These are phyloP conservation scores for Cantharis nigra DNA, from an alignment of 2,888 invertebrate genomes.

Conservation along the genomic window DNA sequence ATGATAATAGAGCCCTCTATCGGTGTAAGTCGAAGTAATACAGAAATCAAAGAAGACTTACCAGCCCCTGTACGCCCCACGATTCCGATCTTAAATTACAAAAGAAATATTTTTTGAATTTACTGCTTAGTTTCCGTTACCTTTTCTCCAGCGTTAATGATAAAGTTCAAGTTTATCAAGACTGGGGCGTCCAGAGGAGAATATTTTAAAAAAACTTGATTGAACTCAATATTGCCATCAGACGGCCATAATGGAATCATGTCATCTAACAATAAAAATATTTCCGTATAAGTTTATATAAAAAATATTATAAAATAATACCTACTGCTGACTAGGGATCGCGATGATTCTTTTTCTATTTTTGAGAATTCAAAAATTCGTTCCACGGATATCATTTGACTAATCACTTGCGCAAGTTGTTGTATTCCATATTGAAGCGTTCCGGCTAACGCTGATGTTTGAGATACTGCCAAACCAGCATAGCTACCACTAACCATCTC, in stretches of 20 bases:
- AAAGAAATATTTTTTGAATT: neutral
- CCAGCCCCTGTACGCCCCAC: too few species aligned
- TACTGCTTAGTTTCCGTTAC: neutral
- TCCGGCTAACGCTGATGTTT: slow-evolving; percentile 64
- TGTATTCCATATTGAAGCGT: slow-evolving; percentile 80
- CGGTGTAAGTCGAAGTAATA: too few species aligned
- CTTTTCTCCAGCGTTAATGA: slow-evolving; percentile 71
- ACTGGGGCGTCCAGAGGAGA: slow-evolving; percentile 65
- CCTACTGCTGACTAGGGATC: slow-evolving; percentile 62
- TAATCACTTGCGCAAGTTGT: slow-evolving; percentile 80
- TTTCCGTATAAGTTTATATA: neutral
- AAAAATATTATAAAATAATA: slow-evolving; percentile 40
- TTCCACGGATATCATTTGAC: slow-evolving; percentile 81
- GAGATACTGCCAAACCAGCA: slow-evolving; percentile 70
- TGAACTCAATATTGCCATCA: slow-evolving; percentile 66
- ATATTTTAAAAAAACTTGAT: slow-evolving; percentile 69
- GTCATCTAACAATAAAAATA: slow-evolving; percentile 53
- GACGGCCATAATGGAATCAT: slow-evolving; percentile 69
- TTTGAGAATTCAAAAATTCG: slow-evolving; percentile 80
- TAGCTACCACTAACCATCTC: slow-evolving; percentile 58
- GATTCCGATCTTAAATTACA: neutral
- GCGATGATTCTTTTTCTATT: slow-evolving; percentile 64
- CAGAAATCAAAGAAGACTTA: too few species aligned
- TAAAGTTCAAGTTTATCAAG: slow-evolving; percentile 72
- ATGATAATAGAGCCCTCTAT: too few species aligned